These are phyloP conservation scores for Hemicordylus capensis DNA, from an alignment of 2,113 vertebrate genomes.

Conservation along the genomic window DNA sequence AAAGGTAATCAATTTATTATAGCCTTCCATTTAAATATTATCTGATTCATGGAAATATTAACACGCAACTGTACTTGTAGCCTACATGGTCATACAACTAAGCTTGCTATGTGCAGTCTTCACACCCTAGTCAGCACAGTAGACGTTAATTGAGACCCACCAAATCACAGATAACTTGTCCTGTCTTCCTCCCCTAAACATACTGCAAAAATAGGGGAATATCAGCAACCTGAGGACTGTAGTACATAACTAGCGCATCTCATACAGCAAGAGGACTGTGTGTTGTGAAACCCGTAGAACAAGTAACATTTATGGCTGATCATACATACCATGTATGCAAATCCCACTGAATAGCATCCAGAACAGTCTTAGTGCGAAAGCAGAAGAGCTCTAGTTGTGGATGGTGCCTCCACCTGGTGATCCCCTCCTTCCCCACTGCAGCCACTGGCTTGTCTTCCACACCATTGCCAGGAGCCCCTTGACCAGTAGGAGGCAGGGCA, in stretches of 20 bases:
- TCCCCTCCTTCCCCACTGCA: too few species aligned
- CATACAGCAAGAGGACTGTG: background rate
- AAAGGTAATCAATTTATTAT: background rate
- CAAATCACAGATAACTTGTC: background rate
- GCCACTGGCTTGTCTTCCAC: too few species aligned
- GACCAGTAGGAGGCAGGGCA: too few species aligned
- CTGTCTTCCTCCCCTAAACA: background rate
- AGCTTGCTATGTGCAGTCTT: background rate
- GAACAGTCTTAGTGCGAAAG: too few species aligned
- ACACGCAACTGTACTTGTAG: background rate
- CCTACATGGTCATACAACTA: background rate
- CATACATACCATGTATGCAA: too few species aligned
- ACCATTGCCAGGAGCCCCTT: too few species aligned
- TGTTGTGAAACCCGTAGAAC: background rate
- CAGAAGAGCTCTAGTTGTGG: too few species aligned
- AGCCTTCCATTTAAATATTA: accelerated
- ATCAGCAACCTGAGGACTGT: background rate
- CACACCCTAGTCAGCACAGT: background rate
- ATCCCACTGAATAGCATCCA: too few species aligned
- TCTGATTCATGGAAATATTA: background rate
- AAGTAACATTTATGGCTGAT: background rate
- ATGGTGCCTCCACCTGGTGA: too few species aligned
- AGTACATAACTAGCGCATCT: background rate
- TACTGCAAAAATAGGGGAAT: background rate
- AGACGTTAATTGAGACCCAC: background rate